Conservation (phyloP, 2,797 vertebrate genomes). For the Synaphobranchus kaupii region DNA sequence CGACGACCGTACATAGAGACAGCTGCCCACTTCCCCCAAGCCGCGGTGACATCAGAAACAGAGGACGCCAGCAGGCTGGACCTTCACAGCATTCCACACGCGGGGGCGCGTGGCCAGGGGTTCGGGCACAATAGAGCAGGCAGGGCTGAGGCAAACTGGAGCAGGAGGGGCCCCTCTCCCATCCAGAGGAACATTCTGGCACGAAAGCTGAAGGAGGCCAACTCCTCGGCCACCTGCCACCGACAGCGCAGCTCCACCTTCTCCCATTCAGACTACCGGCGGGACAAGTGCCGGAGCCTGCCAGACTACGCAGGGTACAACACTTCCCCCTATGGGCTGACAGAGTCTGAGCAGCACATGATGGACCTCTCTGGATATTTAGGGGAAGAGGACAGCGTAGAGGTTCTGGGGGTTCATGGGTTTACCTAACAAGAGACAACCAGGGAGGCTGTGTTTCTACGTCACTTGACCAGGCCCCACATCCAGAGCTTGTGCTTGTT, state of each 20-base stretch:
- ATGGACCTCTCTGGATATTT: conserved; percentile 83
- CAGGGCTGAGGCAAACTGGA: conserved; percentile 77
- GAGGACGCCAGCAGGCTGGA: conserved; percentile 58
- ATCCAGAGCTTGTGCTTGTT: neutral
- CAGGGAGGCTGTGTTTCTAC: neutral
- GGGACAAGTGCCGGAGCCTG: conserved; percentile 82
- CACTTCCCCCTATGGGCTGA: conserved; percentile 83
- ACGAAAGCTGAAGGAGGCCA: conserved; percentile 78
- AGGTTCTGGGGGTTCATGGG: conserved; percentile 73
- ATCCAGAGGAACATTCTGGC: conserved; percentile 79
- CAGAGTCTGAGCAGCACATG: conserved; percentile 86
- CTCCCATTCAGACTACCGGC: conserved; percentile 70
- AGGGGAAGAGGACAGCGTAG: conserved; percentile 72
- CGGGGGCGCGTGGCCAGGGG: conserved; percentile 44
- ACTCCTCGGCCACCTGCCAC: conserved; percentile 62
- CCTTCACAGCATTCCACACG: conserved; percentile 49
- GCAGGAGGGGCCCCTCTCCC: conserved; percentile 82
- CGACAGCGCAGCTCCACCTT: conserved; percentile 76
- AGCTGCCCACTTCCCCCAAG: conserved; percentile 47
- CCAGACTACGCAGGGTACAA: conserved; percentile 80
- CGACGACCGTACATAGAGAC: conserved; percentile 59
- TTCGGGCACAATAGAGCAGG: conserved; percentile 62
- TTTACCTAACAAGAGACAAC: neutral
- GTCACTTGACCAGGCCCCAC: neutral
- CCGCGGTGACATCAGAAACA: conserved; percentile 42